Conservation (phyloP, 64 coral and sea anemone genomes). For the Astreopora myriophthalma region DNA sequence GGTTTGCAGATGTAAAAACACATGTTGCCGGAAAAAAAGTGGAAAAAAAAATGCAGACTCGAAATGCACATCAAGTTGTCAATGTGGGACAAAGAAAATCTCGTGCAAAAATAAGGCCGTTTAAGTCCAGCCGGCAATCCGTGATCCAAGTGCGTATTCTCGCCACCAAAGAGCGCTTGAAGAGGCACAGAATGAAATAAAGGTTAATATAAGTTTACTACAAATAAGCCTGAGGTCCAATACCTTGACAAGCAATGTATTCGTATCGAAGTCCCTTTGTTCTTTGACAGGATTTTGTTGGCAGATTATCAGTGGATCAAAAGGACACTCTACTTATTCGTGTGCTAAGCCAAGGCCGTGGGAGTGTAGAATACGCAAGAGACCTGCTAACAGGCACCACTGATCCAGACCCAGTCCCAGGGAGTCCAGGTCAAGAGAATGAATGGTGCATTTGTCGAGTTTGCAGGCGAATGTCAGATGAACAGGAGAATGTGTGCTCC, state of each 20-base stretch:
- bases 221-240: too few species aligned
- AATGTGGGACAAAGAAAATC: constrained; percentile 15
- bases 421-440: too few species aligned
- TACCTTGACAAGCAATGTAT: too few species aligned
- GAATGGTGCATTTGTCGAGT: neutral
- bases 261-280: too few species aligned
- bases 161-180: neutral
- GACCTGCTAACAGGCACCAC: neutral
- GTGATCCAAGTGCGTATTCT: constrained; percentile 5
- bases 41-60: neutral
- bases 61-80: neutral
- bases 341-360: constrained; percentile 1
- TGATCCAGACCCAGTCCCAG: neutral
- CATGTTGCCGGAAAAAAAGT: constrained; percentile 3
- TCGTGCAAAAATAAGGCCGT: constrained; percentile 23
- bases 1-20: constrained; percentile 51
- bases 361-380: constrained; percentile 29
- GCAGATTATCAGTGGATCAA: neutral
- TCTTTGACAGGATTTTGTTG: neutral
- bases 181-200: neutral
- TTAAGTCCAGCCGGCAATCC: neutral
- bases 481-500: constrained; percentile 19
- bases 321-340: neutral
- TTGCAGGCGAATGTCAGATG: neutral
- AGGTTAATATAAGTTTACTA: neutral